Evolutionary conservation across 2,797 vertebrate species (phyloP).

Genomic region (Eurystomus glaucurus): DNA sequence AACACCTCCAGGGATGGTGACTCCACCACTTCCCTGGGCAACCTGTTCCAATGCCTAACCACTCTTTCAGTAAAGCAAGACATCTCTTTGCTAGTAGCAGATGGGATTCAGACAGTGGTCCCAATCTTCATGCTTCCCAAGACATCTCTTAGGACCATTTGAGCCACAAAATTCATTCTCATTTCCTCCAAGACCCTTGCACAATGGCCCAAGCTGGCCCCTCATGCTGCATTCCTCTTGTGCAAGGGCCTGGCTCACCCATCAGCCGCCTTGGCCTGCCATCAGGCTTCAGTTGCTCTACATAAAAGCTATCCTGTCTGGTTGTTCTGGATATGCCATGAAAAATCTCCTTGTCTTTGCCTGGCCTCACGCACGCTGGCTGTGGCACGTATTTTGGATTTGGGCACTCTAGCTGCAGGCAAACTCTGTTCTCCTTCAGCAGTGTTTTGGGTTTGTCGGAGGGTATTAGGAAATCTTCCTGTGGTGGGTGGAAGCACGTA

Average conservation of each 20-base stretch:
- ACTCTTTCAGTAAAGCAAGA: background rate
- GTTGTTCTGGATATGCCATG: background rate
- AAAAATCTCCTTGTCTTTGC: background rate
- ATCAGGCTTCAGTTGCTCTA: background rate
- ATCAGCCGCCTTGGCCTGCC: background rate
- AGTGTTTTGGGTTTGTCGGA: background rate
- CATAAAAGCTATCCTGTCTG: background rate
- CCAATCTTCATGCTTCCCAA: background rate
- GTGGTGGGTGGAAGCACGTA: background rate
- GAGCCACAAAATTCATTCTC: background rate
- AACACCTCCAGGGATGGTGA: too few species aligned
- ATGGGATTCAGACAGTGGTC: background rate
- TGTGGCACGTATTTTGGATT: conserved; percentile 33
- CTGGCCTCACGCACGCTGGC: fast-evolving
- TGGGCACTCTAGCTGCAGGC: conserved; percentile 57
- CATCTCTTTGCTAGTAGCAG: background rate
- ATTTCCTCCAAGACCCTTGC: background rate
- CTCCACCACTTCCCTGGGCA: too few species aligned
- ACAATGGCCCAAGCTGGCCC: background rate
- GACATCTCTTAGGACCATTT: background rate
- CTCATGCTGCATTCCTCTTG: background rate
- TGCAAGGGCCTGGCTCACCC: fast-evolving
- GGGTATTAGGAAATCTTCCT: conserved; percentile 14
- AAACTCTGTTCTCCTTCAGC: conserved; percentile 21
- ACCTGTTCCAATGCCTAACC: too few species aligned